phyloP scores from a whole-genome alignment of 1,140 invertebrate genomes.

The Bombyx mandarina region DNA sequence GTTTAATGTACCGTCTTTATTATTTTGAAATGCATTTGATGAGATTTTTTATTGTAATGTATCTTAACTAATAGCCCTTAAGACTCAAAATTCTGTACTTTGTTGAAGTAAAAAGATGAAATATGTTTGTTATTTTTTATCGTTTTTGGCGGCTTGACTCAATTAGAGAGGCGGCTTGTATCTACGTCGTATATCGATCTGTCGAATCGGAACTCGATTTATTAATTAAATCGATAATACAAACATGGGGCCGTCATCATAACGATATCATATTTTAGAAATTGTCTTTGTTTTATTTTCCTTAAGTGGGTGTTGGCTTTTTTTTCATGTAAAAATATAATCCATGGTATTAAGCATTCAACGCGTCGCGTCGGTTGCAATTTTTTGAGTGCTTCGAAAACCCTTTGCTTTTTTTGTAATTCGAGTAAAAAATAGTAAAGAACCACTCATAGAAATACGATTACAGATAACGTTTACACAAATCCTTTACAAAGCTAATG shows the following conservation, averaged over 20 bases:
- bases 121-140: slow-evolving; percentile 37
- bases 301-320: too few species aligned
- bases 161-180: slow-evolving; percentile 64
- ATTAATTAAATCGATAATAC: slow-evolving; percentile 69
- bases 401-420: too few species aligned
- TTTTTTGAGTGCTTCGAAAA: too few species aligned
- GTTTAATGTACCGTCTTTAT: slow-evolving; percentile 51
- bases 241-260: slow-evolving; percentile 63
- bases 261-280: slow-evolving; percentile 40
- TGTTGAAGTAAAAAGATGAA: slow-evolving; percentile 4
- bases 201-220: slow-evolving; percentile 58
- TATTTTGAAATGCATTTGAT: slow-evolving; percentile 26
- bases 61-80: slow-evolving; percentile 5
- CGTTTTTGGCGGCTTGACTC: slow-evolving; percentile 59
- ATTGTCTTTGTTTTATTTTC: too few species aligned
- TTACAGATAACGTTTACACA: too few species aligned
- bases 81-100: slow-evolving; percentile 14
- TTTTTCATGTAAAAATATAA: too few species aligned
- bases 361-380: too few species aligned
- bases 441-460: too few species aligned
- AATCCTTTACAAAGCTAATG: slow-evolving; percentile 20
- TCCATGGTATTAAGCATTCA: too few species aligned
- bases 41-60: slow-evolving; percentile 10
- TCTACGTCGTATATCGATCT: slow-evolving; percentile 53
- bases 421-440: too few species aligned